phyloP scores from a whole-genome alignment of 2,797 vertebrate genomes.

The Macropodus opercularis region DNA sequence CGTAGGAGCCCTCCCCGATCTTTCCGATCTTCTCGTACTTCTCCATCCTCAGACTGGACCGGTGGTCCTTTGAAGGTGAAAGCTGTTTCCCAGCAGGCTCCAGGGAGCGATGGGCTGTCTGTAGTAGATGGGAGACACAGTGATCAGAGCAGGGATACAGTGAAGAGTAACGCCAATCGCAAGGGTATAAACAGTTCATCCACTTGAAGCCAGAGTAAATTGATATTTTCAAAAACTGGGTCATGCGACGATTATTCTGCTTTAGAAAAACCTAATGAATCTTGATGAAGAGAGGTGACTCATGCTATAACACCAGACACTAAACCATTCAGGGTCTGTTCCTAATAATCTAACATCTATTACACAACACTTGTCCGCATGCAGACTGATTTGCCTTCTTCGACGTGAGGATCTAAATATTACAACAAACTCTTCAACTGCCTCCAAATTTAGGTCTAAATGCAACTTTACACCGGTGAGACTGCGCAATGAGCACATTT shows the following conservation, averaged over 20 bases:
- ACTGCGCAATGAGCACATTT: conserved; percentile 64
- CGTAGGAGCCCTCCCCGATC: conserved; percentile 94
- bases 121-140: not conserved
- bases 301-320: too few relatives aligned
- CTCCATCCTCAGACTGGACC: conserved; percentile 83
- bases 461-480: conserved; percentile 53
- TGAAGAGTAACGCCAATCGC: not conserved
- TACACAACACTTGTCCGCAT: not conserved
- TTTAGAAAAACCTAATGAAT: not conserved
- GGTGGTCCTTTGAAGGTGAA: not conserved
- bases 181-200: not conserved
- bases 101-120: not conserved
- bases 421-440: conserved; percentile 8
- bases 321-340: too few relatives aligned
- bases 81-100: not conserved
- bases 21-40: conserved; percentile 94
- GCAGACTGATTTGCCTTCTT: not conserved
- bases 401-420: conserved; percentile 2
- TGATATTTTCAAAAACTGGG: not conserved
- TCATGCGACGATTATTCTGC: not conserved
- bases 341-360: not conserved
- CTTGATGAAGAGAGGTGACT: too few relatives aligned
- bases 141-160: not conserved
- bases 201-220: not conserved
- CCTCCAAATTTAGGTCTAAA: conserved; percentile 24